Percentiles rank a stretch among this genome's conserved stretches.
These are phyloP conservation scores for Pterophyllum scalare DNA, from an alignment of 2,113 vertebrate species.

Conservation along the genomic window DNA sequence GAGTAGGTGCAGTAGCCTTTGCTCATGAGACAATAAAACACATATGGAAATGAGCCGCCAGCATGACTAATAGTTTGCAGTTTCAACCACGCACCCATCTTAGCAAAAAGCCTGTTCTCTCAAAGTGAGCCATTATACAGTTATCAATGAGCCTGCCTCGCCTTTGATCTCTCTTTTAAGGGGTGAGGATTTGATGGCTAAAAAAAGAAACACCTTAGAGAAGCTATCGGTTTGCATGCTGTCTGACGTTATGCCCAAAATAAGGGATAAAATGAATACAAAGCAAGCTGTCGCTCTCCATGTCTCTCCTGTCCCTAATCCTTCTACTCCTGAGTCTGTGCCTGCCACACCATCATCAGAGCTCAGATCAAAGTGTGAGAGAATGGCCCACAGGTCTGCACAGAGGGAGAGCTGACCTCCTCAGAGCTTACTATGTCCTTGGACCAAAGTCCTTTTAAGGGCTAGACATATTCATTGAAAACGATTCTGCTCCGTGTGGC, in stretches of 20 bases:
- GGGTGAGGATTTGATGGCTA: slow-evolving; percentile 51
- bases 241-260: slow-evolving; percentile 49
- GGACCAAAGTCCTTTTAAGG: slow-evolving; percentile 68
- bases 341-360: slow-evolving; percentile 57
- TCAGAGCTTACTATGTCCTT: slow-evolving; percentile 72
- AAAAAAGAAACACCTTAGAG: slow-evolving; percentile 53
- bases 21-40: slow-evolving; percentile 68
- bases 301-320: slow-evolving; percentile 72
- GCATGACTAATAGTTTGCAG: slow-evolving; percentile 73
- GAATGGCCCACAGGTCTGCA: slow-evolving; percentile 63
- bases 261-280: slow-evolving; percentile 65
- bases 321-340: slow-evolving; percentile 63
- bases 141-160: slow-evolving; percentile 67
- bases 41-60: slow-evolving; percentile 74
- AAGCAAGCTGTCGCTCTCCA: slow-evolving; percentile 60
- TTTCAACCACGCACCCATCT: slow-evolving; percentile 65
- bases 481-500: slow-evolving; percentile 37
- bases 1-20: slow-evolving; percentile 54
- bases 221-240: slow-evolving; percentile 39
- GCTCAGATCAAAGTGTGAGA: slow-evolving; percentile 70
- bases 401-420: slow-evolving; percentile 67
- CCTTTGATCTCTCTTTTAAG: slow-evolving; percentile 68
- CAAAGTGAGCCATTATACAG: slow-evolving; percentile 73
- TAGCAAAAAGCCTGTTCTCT: slow-evolving; percentile 62
- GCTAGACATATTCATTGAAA: slow-evolving; percentile 52